These are phyloP conservation scores for Dipodomys ordii DNA, from an alignment of 2,113 vertebrate genomes.

Conservation along the genomic window DNA sequence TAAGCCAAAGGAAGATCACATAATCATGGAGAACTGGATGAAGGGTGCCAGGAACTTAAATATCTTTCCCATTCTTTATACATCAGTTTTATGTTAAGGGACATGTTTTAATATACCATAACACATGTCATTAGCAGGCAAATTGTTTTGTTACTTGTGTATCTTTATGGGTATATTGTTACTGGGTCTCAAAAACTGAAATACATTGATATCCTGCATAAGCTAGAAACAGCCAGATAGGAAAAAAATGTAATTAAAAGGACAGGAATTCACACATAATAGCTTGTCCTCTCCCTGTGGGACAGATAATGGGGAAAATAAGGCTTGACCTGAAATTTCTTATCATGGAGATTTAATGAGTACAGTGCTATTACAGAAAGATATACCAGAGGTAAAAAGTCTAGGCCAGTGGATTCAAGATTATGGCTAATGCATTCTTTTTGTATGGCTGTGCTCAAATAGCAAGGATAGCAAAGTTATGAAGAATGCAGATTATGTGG, in stretches of 20 bases:
- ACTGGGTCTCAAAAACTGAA: neutral
- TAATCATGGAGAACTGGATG: neutral
- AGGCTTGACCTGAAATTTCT: neutral
- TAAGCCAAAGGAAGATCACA: conserved; percentile 38
- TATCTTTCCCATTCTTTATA: neutral
- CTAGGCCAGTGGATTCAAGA: neutral
- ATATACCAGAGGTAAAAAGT: neutral
- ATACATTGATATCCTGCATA: neutral
- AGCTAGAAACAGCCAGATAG: neutral
- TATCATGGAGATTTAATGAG: neutral
- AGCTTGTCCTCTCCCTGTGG: neutral
- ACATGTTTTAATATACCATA: neutral
- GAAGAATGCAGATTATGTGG: neutral
- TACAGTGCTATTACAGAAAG: neutral
- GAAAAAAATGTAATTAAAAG: conserved; percentile 12
- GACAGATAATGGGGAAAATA: neutral
- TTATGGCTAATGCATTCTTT: neutral
- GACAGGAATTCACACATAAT: neutral
- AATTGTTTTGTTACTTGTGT: conserved; percentile 4
- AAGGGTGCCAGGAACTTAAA: neutral
- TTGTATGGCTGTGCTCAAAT: neutral
- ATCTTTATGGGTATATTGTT: conserved; percentile 23
- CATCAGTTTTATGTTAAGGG: neutral
- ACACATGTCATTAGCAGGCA: neutral
- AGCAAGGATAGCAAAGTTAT: neutral